These are phyloP conservation scores for Epinephelus coioides DNA, from an alignment of 2,797 vertebrate species.

Conservation along the genomic window DNA sequence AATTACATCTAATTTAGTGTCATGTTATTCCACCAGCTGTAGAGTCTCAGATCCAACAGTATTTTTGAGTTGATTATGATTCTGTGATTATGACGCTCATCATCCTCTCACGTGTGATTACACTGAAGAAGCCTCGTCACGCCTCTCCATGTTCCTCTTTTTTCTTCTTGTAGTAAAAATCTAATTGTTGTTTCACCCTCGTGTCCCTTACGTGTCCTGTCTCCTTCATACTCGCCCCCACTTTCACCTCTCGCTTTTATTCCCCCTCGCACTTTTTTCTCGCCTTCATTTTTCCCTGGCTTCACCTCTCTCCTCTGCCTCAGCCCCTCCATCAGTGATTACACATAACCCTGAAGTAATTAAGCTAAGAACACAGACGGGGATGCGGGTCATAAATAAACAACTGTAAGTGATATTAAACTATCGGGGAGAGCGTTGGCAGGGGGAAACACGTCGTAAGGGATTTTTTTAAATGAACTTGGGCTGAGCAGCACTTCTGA, in stretches of 20 bases:
- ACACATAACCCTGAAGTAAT: slow-evolving; percentile 67
- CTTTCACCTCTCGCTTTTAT: slow-evolving; percentile 1
- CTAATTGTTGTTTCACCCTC: background rate
- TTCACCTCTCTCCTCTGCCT: slow-evolving; percentile 24
- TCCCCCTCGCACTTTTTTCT: slow-evolving; percentile 3
- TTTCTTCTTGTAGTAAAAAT: background rate
- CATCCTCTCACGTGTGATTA: slow-evolving; percentile 28
- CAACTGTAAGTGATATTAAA: slow-evolving; percentile 72
- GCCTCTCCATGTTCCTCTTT: background rate
- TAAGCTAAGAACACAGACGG: slow-evolving; percentile 68
- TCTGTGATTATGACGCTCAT: slow-evolving; percentile 33
- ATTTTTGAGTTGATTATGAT: slow-evolving; percentile 24
- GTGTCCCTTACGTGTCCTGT: background rate
- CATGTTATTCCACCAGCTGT: slow-evolving; percentile 14
- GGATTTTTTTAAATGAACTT: slow-evolving; percentile 53
- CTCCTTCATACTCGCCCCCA: background rate
- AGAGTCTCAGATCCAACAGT: background rate
- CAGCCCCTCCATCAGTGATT: slow-evolving; percentile 52
- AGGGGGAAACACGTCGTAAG: slow-evolving; percentile 63
- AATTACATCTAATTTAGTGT: background rate
- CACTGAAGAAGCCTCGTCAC: background rate
- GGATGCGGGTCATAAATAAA: slow-evolving; percentile 65
- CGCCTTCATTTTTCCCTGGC: slow-evolving; percentile 1
- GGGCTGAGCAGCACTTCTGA: slow-evolving; percentile 45
- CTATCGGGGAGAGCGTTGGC: slow-evolving; percentile 44